phyloP scores from a whole-genome alignment of 2,797 vertebrate genomes.

The Neoniphon sammara region DNA sequence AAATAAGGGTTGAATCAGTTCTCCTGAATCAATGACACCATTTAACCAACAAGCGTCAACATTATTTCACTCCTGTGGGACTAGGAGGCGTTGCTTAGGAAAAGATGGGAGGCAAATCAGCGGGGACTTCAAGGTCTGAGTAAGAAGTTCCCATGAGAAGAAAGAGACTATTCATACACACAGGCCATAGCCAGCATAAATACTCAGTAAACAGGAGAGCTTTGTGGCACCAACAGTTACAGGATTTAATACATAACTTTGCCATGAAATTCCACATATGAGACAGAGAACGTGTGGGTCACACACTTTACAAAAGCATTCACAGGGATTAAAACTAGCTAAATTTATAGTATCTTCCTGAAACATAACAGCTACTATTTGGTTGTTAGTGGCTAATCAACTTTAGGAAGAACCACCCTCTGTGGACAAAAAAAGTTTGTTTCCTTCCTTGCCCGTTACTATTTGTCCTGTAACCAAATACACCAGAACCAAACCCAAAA shows the following conservation, averaged over 20 bases:
- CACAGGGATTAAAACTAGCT: background rate
- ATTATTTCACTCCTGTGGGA: constrained; percentile 58
- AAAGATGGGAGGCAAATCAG: constrained; percentile 53
- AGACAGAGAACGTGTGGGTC: background rate
- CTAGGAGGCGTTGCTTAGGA: constrained; percentile 48
- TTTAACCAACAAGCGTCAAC: constrained; percentile 58
- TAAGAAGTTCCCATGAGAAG: constrained; percentile 54
- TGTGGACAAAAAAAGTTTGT: background rate
- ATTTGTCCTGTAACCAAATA: background rate
- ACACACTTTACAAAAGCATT: background rate
- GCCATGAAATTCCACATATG: constrained; percentile 9
- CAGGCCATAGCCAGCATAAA: constrained; percentile 59
- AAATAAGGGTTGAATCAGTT: constrained; percentile 14
- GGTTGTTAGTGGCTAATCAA: background rate
- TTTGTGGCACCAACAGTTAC: constrained; percentile 48
- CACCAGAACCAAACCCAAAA: background rate
- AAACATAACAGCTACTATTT: background rate
- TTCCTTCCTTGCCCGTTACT: background rate
- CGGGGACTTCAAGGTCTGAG: constrained; percentile 43
- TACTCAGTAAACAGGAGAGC: constrained; percentile 61
- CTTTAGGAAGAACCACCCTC: background rate
- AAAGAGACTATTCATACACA: constrained; percentile 72
- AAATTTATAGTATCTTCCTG: background rate
- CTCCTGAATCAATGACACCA: constrained; percentile 57
- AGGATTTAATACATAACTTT: constrained; percentile 20